Base-by-base conservation (phyloP, 1,140 invertebrate species). In the Drosophila arawakana region DNA sequence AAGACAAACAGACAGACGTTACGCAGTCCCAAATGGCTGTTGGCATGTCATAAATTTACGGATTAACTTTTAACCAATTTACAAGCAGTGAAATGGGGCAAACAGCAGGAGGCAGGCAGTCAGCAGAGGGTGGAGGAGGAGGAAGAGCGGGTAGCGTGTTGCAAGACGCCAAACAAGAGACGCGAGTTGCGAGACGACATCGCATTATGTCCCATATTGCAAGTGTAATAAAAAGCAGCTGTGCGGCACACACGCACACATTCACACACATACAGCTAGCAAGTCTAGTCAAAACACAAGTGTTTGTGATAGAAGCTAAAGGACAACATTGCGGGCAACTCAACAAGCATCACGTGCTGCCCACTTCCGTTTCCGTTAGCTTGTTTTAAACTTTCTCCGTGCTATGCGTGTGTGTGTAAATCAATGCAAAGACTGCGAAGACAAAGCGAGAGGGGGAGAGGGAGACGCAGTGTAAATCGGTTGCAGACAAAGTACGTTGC, bases 51-150 rank as follows among this genome's bases (percentile, higher is more conserved):
- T 88, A 88, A 88, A 88, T 88, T 89, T 78, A 70, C 80, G 84
- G 84, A 88, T 88, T 88, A 88, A 88, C 84, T 88, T 88, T 88
- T 89, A 89, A 88, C 84, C 84, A 88, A 88, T 88, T 88, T 88
- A 88, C 84, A 88, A 82, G 78, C 25, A 6, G 25, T 6, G 57
- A 54, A n/a, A 37, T 41, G 39, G 39, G 10, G 76, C 73, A 78
- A 73, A 66, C 37, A 70, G 41, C 34, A 52, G 54, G 11, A 25
- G 25, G 21, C 13, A 63, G 44, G 47, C 6, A 57, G 44, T 41
- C 6, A 57, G 44, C 11, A 7, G 7, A 11, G 8, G 11, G 39
- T 18, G 18, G 18, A 21, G 39, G 39, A 11, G 25, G 3, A 21
- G 13, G 8, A 8, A 5, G 10, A 2, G 15, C 15, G 71, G 25